These are phyloP conservation scores for Eupithecia inturbata DNA, from an alignment of 2,888 invertebrate genomes.

Conservation along the genomic window DNA sequence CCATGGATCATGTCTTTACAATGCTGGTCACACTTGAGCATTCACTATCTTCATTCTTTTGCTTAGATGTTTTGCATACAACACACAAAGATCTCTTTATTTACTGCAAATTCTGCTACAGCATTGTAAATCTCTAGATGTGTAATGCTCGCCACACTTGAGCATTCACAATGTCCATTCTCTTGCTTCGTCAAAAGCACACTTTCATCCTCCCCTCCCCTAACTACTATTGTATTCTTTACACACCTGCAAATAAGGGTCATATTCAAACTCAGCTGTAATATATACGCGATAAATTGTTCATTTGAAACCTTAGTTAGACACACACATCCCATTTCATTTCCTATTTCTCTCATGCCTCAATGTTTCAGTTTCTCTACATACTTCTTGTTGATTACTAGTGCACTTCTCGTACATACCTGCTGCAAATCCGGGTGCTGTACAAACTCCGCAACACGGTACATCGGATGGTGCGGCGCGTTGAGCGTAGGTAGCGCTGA, in stretches of 20 bases:
- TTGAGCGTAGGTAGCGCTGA: conserved; percentile 78
- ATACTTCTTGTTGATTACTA: neutral
- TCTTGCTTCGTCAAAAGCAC: neutral
- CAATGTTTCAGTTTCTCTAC: no score
- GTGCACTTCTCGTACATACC: conserved; percentile 51
- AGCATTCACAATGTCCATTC: neutral
- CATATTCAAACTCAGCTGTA: neutral
- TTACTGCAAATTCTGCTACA: neutral
- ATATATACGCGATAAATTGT: neutral
- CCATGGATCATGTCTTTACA: neutral
- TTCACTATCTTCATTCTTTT: neutral
- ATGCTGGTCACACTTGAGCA: neutral
- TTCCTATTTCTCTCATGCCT: no score
- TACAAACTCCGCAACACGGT: conserved; percentile 58
- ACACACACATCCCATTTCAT: no score
- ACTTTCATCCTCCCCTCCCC: neutral
- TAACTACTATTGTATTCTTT: neutral
- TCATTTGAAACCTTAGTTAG: no score
- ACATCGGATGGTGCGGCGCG: conserved; percentile 61
- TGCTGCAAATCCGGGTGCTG: conserved; percentile 69
- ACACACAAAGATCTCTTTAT: neutral
- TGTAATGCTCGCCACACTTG: neutral
- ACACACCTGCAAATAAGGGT: neutral
- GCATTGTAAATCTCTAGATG: neutral
- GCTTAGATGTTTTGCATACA: neutral